phyloP scores from a whole-genome alignment of 1,140 invertebrate genomes.

The Drosophila chauvacae region DNA sequence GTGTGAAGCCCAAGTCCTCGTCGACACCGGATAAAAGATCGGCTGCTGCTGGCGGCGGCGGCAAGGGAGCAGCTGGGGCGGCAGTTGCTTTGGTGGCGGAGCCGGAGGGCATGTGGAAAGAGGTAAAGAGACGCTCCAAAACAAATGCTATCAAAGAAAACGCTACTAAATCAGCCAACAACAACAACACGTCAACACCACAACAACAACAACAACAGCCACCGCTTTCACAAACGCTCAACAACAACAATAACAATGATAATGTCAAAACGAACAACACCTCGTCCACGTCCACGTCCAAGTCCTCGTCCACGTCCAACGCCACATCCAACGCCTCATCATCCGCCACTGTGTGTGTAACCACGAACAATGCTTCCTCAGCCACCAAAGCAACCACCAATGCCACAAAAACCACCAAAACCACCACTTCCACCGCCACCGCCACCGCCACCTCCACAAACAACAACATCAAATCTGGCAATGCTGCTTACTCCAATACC shows the following conservation, averaged over 20 bases:
- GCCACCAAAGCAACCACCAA: constrained; percentile 49
- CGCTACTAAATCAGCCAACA: constrained; percentile 79
- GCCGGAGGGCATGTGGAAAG: constrained; percentile 84
- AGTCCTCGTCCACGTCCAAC: constrained; percentile 51
- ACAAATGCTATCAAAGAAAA: constrained; percentile 84
- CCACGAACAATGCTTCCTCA: constrained; percentile 49
- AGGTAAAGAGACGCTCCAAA: constrained; percentile 87
- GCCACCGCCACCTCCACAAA: constrained; percentile 37
- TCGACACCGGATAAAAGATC: constrained; percentile 54
- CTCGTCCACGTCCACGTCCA: constrained; percentile 68
- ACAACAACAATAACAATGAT: constrained; percentile 66
- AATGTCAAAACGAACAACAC: constrained; percentile 63
- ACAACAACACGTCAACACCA: constrained; percentile 67
- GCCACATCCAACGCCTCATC: constrained; percentile 71
- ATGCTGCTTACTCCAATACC: constrained; percentile 74
- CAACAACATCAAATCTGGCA: constrained; percentile 69
- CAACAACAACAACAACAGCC: constrained; percentile 70
- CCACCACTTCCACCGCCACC: constrained; percentile 29
- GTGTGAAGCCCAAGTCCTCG: constrained; percentile 71
- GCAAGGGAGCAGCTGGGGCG: constrained; percentile 43
- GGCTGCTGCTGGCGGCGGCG: constrained; percentile 37
- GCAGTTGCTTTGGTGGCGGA: constrained; percentile 75
- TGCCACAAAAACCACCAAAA: constrained; percentile 31
- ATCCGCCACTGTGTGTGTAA: constrained; percentile 50
- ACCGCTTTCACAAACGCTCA: constrained; percentile 80